Percentiles rank a stretch among this genome's conserved stretches.
phyloP scores from a whole-genome alignment of 2,797 vertebrate genomes.

The Danio jaintianensis region DNA sequence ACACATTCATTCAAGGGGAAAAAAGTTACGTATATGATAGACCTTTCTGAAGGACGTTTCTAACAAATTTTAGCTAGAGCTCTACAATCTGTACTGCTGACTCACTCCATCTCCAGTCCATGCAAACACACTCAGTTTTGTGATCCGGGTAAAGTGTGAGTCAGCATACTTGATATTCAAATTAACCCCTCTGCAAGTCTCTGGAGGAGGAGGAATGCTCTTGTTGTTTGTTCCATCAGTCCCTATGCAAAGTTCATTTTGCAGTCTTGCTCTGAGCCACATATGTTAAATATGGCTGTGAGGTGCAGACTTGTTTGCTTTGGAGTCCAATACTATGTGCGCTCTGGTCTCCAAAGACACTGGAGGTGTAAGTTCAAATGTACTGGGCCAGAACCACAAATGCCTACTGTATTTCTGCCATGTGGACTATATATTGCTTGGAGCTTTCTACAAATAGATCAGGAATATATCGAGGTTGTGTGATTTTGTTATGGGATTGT shows the following conservation, averaged over 20 bases:
- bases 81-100: background rate
- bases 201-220: constrained; percentile 3
- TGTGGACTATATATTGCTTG: constrained; percentile 1
- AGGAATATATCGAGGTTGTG: constrained; percentile 14
- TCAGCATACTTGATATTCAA: constrained; percentile 36
- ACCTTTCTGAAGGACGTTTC: background rate
- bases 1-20: too few relatives aligned
- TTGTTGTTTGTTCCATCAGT: constrained; percentile 35
- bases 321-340: constrained; percentile 21
- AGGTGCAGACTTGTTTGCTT: constrained; percentile 46
- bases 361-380: constrained; percentile 27
- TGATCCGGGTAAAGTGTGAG: constrained; percentile 4
- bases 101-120: background rate
- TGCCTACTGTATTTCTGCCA: constrained; percentile 23
- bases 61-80: background rate
- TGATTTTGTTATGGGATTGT: constrained; percentile 41
- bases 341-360: constrained; percentile 38
- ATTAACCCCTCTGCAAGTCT: constrained; percentile 5
- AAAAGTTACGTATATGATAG: too few relatives aligned
- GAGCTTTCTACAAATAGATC: constrained; percentile 19
- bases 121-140: constrained; percentile 1
- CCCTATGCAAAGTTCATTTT: constrained; percentile 19
- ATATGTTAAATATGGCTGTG: constrained; percentile 15
- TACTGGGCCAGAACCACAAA: constrained; percentile 6
- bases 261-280: constrained; percentile 1